phyloP scores from a whole-genome alignment of 2,113 vertebrate genomes.

The Amphiprion ocellaris region DNA sequence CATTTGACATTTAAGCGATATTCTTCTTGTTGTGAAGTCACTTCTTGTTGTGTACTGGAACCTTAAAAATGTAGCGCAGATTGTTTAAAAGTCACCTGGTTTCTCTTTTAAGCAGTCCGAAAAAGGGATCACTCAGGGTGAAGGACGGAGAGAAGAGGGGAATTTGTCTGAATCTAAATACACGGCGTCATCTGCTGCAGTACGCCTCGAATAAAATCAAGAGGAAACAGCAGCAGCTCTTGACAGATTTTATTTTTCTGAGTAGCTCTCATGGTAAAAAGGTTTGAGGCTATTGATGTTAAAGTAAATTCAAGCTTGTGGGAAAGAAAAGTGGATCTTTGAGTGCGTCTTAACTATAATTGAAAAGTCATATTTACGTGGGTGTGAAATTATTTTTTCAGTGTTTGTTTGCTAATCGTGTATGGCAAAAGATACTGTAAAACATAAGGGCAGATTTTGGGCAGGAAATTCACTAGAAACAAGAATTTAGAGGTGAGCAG shows the following conservation, averaged over 20 bases:
- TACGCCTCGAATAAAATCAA: conserved; percentile 32
- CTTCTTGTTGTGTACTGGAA: neutral
- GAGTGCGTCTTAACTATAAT: neutral
- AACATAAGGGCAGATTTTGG: neutral
- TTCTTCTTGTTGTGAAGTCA: neutral
- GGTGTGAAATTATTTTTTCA: neutral
- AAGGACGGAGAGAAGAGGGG: conserved; percentile 13
- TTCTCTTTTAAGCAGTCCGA: conserved; percentile 27
- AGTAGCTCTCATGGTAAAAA: conserved; percentile 30
- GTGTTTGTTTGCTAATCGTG: neutral
- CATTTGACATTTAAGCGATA: neutral
- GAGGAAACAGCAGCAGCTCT: conserved; percentile 16
- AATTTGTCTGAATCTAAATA: conserved; percentile 18
- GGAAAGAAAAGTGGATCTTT: conserved; percentile 10
- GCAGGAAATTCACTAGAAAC: no score
- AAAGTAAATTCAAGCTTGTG: conserved; percentile 19
- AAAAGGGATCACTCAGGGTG: conserved; percentile 34
- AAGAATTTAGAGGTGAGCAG: no score
- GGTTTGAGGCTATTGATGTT: conserved; percentile 3
- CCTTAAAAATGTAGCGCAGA: conserved; percentile 21
- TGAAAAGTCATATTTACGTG: conserved; percentile 3
- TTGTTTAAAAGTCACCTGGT: conserved; percentile 25
- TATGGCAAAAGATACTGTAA: neutral
- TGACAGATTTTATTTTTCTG: conserved; percentile 23
- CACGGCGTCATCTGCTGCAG: conserved; percentile 13